Base-by-base conservation (phyloP, 2,113 vertebrate species). In the Brachyistius frenatus region DNA sequence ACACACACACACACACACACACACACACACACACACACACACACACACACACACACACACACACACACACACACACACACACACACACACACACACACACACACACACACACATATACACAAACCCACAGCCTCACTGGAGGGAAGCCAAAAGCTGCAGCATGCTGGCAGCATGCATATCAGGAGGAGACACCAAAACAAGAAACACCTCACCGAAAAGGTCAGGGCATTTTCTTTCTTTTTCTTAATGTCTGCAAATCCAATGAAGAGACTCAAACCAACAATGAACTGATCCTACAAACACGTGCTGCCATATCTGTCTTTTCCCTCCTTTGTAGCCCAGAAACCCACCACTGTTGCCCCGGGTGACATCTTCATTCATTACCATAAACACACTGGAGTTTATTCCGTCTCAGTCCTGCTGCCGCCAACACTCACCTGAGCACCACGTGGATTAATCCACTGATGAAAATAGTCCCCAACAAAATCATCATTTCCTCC, bases 61-160 rank as follows among this genome's bases (percentile, higher is more conserved):
- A 68, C 73, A 36, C 46, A 47, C 66, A 69, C 35, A 69, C 35
- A 50, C 62, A 70, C 32, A 30, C 31, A 49, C 50, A 11, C 8
- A 46, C 9, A 66, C 46, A 7, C 69, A 53, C 66, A 84, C 70
- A 83, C 73, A 64, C 79, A 71, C 77, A 86, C 41, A 23, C 47
- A 73, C 36, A 56, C 64, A 71, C 70, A 83, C 73, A 64, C 79
- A 71, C 77, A 86, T 10, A 62, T 37, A 8, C 72, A 58, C 66
- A 83, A 73, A 85, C 75, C 66, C 81, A 73, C 76, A 85, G 79
- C 57, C 69, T 32, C 15, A 14, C 69, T 82, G 88, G 81, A 85
- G 33, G 49, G n/a, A 41, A 47, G 84, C 81, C 1, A 66, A n/a
- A 54, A 33, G 60, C 55, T 65, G 80, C 73, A 49, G 74, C 71